Conservation (phyloP, 2,888 invertebrate species). For the Heliconius hortense region DNA sequence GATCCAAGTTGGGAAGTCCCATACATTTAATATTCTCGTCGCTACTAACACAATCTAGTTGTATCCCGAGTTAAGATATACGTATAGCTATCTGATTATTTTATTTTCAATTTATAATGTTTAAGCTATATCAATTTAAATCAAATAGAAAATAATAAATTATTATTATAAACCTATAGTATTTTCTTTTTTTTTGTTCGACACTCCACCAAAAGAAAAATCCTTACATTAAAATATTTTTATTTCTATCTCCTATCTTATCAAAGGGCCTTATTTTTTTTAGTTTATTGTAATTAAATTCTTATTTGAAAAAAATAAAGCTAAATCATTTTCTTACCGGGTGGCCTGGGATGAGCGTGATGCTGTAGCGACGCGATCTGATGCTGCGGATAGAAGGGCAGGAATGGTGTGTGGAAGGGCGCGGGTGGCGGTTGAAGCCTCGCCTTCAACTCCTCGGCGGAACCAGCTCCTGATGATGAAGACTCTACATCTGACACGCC, state of each 20-base stretch:
- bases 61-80: background rate
- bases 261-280: too few species aligned
- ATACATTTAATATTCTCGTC: slow-evolving; percentile 25
- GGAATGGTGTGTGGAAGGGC: slow-evolving; percentile 82
- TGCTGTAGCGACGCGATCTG: slow-evolving; percentile 79
- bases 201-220: too few species aligned
- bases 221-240: too few species aligned
- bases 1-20: slow-evolving; percentile 18
- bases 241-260: too few species aligned
- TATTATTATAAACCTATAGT: too few species aligned
- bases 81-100: background rate
- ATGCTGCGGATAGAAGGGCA: slow-evolving; percentile 86
- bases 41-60: slow-evolving; percentile 9
- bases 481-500: slow-evolving; percentile 98
- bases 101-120: background rate
- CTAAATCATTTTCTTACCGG: slow-evolving; percentile 45
- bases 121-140: background rate
- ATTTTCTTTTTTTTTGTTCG: too few species aligned
- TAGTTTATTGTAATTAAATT: background rate
- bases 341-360: slow-evolving; percentile 76
- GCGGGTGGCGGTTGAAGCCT: slow-evolving; percentile 88
- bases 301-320: background rate
- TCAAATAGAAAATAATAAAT: background rate
- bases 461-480: slow-evolving; percentile 90
- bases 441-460: slow-evolving; percentile 92